Conservation (phyloP, 2,113 vertebrate genomes). For the Lonchura striata region DNA sequence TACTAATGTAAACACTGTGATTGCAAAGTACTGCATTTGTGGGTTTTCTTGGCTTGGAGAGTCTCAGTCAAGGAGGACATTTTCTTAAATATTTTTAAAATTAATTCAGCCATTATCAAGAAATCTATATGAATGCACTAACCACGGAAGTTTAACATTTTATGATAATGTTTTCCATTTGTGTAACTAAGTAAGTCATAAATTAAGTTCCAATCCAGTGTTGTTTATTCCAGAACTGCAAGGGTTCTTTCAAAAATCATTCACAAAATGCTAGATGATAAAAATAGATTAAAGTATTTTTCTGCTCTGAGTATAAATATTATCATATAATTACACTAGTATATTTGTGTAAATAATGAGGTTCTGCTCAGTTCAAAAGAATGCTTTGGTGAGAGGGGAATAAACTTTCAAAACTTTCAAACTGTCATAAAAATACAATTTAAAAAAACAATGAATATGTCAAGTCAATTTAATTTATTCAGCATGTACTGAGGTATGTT, state of each 20-base stretch:
- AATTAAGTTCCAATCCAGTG: not conserved
- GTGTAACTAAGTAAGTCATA: constrained; percentile 35
- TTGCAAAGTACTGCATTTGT: constrained; percentile 32
- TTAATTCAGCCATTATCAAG: constrained; percentile 46
- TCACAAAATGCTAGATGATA: constrained; percentile 9
- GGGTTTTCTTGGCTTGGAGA: constrained; percentile 42
- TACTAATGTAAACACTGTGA: constrained; percentile 11
- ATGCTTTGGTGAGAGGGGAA: not conserved
- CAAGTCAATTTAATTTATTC: not conserved
- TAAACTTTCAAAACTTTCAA: not conserved
- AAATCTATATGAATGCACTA: constrained; percentile 51
- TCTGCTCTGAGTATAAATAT: not conserved
- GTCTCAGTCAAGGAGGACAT: not conserved
- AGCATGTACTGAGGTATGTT: not conserved
- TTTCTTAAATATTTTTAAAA: constrained; percentile 51
- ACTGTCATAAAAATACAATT: not conserved
- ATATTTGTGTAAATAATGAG: not conserved
- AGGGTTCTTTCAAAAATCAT: constrained; percentile 22
- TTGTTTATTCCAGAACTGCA: not conserved
- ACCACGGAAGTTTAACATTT: constrained; percentile 38
- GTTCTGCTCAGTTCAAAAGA: not conserved
- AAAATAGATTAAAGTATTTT: not conserved
- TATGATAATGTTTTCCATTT: constrained; percentile 54
- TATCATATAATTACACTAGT: not conserved
- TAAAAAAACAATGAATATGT: not conserved